Conservation (phyloP, 2,888 invertebrate genomes). For the Eupithecia centaureata region DNA sequence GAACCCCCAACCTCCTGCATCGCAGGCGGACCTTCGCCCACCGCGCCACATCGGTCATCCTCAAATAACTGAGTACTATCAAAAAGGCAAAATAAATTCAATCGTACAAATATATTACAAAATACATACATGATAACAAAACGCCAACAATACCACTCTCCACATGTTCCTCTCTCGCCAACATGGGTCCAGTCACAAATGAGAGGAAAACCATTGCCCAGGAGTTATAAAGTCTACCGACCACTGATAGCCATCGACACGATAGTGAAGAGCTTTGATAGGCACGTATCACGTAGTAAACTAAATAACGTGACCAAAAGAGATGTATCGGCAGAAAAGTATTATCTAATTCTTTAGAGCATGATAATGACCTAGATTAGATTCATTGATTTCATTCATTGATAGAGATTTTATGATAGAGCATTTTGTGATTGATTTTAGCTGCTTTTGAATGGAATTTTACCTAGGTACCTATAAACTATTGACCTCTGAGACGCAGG, state of each 20-base stretch:
- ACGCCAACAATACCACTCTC: conserved; percentile 43
- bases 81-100: no score
- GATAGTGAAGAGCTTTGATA: conserved; percentile 23
- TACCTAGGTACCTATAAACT: no score
- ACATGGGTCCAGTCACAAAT: conserved; percentile 49
- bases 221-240: conserved; percentile 34
- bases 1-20: no score
- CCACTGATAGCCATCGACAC: conserved; percentile 19
- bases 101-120: no score
- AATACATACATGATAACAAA: conserved; percentile 41
- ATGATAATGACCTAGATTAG: conserved; percentile 34
- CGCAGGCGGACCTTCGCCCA: no score
- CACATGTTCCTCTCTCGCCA: conserved; percentile 48
- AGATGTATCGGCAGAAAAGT: conserved; percentile 28
- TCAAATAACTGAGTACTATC: no score
- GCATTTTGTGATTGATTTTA: not conserved
- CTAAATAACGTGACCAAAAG: conserved; percentile 48
- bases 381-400: conserved; percentile 20
- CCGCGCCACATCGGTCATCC: no score
- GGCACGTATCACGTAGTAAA: conserved; percentile 42
- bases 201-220: conserved; percentile 23
- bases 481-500: no score
- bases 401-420: not conserved
- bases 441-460: not conserved
- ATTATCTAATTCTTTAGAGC: conserved; percentile 22